Percentiles rank a stretch among this genome's conserved stretches.
phyloP scores from a whole-genome alignment of 1,140 invertebrate genomes.

The Nasonia longicornis region DNA sequence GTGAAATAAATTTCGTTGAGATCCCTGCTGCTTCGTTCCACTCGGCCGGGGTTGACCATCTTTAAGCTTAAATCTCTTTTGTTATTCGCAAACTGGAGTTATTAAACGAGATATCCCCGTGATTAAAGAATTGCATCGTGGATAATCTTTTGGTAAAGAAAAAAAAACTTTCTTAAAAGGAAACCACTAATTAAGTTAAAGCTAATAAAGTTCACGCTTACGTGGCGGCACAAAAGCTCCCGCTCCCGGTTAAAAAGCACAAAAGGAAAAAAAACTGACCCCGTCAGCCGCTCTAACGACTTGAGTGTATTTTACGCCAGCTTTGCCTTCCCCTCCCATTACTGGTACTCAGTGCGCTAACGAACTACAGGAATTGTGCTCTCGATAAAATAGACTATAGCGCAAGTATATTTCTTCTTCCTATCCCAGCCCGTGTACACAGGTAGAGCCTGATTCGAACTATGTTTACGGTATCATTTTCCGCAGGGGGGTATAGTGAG shows the following conservation, averaged over 20 bases:
- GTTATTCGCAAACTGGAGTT: too few relatives aligned
- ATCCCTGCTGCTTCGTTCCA: background rate
- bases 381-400: constrained; percentile 29
- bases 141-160: too few relatives aligned
- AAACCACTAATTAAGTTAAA: too few relatives aligned
- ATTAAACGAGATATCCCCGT: too few relatives aligned
- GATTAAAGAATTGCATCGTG: too few relatives aligned
- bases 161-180: too few relatives aligned
- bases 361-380: background rate
- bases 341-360: constrained; percentile 1
- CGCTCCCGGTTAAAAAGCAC: too few relatives aligned
- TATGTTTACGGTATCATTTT: constrained; percentile 26
- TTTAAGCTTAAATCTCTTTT: background rate
- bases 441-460: background rate
- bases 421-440: background rate
- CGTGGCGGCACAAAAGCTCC: background rate
- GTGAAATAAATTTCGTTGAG: background rate
- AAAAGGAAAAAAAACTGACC: too few relatives aligned
- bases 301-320: background rate
- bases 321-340: background rate
- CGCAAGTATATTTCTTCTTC: constrained; percentile 18
- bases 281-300: background rate
- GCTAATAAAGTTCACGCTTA: too few relatives aligned
- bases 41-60: background rate
- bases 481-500: background rate